Evolutionary conservation across 2,797 vertebrate species (phyloP), one percentile per base, ranked within the genome.

Genomic region (Danio kyathit): DNA sequence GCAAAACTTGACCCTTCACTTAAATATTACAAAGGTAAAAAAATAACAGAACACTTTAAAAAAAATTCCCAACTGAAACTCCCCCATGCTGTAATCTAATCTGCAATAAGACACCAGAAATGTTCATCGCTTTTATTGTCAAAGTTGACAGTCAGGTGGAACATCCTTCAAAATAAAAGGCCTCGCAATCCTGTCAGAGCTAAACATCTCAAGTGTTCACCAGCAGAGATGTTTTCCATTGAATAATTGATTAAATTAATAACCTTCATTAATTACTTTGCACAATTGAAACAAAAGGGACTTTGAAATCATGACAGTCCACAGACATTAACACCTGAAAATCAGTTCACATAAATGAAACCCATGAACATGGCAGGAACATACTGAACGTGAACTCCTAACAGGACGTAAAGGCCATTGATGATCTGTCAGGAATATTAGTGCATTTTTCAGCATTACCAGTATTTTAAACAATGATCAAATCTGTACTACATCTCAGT

Each of bases 161-260:
- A 40, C 14, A 57, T 72, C 69, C 51, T 21, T 73, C 41, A 21
- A 9, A 64, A 17, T 14, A 49, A 43, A 43, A 72, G 69, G 40
- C 52, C 52, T 44, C 5, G 0, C 40, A 21, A 14, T 73, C 17
- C 40, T 40, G 43, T 19, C 10, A 19, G 5, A 41, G 29, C 4
- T 12, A 7, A 19, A 48, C 44, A 48, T 4, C 44, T 7, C 17
- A 56, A 56, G 40, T 73, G 52, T 57, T 44, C 11, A 44, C 5
- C 70, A 57, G 70, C 7, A 44, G 12, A 44, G 29, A 72, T 5
- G 6, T 57, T 57, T 4, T 17, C 70, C 9, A 7, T 41, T n/a
- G 38, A n/a, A 54, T 40, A 41, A 70, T 41, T 40, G 7, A 7
- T 14, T 57, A n/a, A 57, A 21, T 44, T 13, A 56, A 14, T 13